Evolutionary conservation across 2,888 invertebrate genomes (phyloP).

Genomic region (Melipona bicolor): DNA sequence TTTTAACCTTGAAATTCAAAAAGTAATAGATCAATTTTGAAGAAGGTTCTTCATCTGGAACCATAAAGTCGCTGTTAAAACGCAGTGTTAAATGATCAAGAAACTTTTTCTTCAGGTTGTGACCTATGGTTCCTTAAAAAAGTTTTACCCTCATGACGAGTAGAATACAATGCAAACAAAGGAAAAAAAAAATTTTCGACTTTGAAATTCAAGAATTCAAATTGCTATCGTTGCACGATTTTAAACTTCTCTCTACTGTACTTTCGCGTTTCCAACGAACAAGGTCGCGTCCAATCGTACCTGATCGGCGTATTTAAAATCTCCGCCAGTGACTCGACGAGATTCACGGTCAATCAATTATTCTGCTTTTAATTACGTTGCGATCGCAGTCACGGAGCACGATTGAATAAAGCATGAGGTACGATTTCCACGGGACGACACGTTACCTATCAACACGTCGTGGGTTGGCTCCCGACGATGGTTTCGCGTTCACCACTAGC

Average conservation of each 20-base stretch:
- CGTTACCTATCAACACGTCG: neutral
- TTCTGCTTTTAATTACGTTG: constrained; percentile 39
- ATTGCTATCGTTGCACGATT: neutral
- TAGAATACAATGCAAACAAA: too few relatives aligned
- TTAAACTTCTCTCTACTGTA: neutral
- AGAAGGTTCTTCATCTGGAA: too few relatives aligned
- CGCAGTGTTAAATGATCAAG: too few relatives aligned
- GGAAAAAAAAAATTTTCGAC: too few relatives aligned
- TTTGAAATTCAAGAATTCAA: neutral
- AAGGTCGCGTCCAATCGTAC: neutral
- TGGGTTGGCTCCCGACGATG: neutral
- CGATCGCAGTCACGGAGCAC: constrained; percentile 19
- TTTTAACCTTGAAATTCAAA: too few relatives aligned
- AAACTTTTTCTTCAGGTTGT: too few relatives aligned
- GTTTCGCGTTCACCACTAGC: neutral
- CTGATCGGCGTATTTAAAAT: constrained; percentile 21
- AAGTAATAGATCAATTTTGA: too few relatives aligned
- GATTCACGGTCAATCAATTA: constrained; percentile 32
- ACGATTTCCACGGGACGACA: constrained; percentile 26
- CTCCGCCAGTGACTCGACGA: constrained; percentile 2
- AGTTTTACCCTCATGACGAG: too few relatives aligned
- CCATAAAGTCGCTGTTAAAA: too few relatives aligned
- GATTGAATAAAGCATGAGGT: constrained; percentile 37
- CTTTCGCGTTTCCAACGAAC: neutral
- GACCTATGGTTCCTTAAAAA: too few relatives aligned